phyloP scores from a whole-genome alignment of 1,140 invertebrate genomes.

The Drosophila jambulina region DNA sequence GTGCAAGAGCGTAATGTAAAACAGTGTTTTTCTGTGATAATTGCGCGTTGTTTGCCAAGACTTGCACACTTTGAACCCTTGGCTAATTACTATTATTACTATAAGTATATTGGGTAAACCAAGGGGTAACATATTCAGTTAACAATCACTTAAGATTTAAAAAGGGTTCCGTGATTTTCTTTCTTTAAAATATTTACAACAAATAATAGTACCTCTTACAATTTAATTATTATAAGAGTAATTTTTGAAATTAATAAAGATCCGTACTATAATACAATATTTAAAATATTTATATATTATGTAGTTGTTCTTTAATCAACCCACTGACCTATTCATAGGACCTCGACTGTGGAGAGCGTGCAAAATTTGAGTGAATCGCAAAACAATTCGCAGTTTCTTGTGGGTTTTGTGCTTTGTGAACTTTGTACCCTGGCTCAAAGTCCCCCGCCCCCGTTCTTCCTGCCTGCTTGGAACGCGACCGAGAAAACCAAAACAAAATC shows the following conservation, averaged over 20 bases:
- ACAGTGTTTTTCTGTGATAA: no score
- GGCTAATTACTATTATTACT: no score
- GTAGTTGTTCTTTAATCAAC: background rate
- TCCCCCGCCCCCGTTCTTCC: background rate
- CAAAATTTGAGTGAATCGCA: slow-evolving; percentile 14
- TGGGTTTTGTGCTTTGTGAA: slow-evolving; percentile 19
- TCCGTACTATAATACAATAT: background rate
- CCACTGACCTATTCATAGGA: background rate
- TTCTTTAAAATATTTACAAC: no score
- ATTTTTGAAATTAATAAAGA: background rate
- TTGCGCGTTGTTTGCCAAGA: no score
- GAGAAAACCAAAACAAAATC: slow-evolving; percentile 21
- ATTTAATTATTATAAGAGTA: no score
- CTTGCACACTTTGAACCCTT: no score
- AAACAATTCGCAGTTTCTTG: slow-evolving; percentile 27
- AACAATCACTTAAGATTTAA: no score
- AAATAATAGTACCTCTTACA: no score
- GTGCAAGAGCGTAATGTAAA: no score
- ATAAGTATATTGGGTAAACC: no score
- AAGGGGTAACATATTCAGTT: no score
- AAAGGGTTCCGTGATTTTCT: no score
- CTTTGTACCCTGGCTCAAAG: slow-evolving; percentile 39
- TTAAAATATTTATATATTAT: background rate
- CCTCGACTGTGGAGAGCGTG: slow-evolving; percentile 14
- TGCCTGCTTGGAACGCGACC: background rate